Conservation (phyloP, 2,888 invertebrate species). For the Rhimphoctona megacephalus region DNA sequence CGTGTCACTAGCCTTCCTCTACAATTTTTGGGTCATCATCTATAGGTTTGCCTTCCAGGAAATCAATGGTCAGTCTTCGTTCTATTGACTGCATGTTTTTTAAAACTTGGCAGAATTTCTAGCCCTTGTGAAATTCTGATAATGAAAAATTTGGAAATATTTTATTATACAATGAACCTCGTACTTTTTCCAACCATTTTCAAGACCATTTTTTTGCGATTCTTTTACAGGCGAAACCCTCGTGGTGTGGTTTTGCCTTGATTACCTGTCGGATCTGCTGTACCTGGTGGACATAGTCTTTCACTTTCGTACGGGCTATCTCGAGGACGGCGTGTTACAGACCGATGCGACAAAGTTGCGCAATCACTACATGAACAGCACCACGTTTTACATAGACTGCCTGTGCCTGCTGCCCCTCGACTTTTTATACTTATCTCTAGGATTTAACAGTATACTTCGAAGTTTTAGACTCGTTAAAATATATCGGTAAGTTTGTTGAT, state of each 20-base stretch:
- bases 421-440: slow-evolving; percentile 98
- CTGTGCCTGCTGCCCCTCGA: slow-evolving; percentile 98
- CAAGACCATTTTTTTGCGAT: neutral
- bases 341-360: slow-evolving; percentile 97
- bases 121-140: neutral
- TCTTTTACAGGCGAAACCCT: slow-evolving; percentile 90
- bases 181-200: neutral
- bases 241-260: slow-evolving; percentile 98
- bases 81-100: neutral
- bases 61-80: slow-evolving; percentile 91
- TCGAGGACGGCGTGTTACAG: slow-evolving; percentile 99
- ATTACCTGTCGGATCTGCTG: slow-evolving; percentile 98
- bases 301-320: slow-evolving; percentile 98
- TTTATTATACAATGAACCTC: neutral
- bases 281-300: slow-evolving; percentile 98
- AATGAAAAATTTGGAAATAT: neutral
- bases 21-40: slow-evolving; percentile 99
- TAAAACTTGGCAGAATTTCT: neutral
- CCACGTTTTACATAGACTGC: slow-evolving; percentile 99
- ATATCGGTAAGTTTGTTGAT: slow-evolving; percentile 88
- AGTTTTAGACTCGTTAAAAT: slow-evolving; percentile 98
- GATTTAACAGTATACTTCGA: slow-evolving; percentile 97
- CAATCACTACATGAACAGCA: slow-evolving; percentile 99
- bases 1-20: slow-evolving; percentile 97
- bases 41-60: slow-evolving; percentile 99